Evolutionary conservation across 2,888 invertebrate genomes (phyloP).

Genomic region (Peribatodes rhomboidaria): DNA sequence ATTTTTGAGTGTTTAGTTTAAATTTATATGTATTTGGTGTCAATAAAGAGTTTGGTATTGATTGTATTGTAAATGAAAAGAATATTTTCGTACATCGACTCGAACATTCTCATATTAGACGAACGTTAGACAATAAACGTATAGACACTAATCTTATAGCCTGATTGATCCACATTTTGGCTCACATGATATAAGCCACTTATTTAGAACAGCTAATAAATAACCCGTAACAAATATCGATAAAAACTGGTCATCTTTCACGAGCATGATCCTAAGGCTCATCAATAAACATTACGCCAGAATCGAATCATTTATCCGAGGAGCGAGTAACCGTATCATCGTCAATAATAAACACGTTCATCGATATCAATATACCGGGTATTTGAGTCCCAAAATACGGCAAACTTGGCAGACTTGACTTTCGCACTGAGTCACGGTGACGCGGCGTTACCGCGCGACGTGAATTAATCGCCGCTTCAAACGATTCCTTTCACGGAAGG

Average conservation of each 20-base stretch:
- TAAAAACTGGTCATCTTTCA: constrained; percentile 22
- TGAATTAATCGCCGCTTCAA: constrained; percentile 70
- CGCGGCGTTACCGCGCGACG: constrained; percentile 58
- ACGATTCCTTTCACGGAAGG: constrained; percentile 49
- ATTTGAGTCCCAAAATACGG: constrained; percentile 57
- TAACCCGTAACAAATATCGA: constrained; percentile 10
- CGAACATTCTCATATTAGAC: not conserved
- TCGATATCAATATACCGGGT: constrained; percentile 71
- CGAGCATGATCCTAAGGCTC: constrained; percentile 22
- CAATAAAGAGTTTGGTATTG: too few relatives aligned
- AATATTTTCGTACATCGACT: too few relatives aligned
- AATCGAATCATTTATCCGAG: constrained; percentile 32
- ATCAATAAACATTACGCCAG: constrained; percentile 35
- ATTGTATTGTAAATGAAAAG: too few relatives aligned
- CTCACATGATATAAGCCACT: not conserved
- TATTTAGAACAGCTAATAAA: constrained; percentile 15
- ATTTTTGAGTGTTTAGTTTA: too few relatives aligned
- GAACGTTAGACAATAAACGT: too few relatives aligned
- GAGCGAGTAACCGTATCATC: constrained; percentile 45
- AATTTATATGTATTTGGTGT: too few relatives aligned
- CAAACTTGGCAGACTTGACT: constrained; percentile 66
- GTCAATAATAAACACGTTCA: constrained; percentile 53
- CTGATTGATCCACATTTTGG: not conserved
- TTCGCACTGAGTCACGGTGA: constrained; percentile 69
- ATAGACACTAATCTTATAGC: not conserved